Conservation (phyloP, 2,797 vertebrate species). For the Enteromius radiatus region DNA sequence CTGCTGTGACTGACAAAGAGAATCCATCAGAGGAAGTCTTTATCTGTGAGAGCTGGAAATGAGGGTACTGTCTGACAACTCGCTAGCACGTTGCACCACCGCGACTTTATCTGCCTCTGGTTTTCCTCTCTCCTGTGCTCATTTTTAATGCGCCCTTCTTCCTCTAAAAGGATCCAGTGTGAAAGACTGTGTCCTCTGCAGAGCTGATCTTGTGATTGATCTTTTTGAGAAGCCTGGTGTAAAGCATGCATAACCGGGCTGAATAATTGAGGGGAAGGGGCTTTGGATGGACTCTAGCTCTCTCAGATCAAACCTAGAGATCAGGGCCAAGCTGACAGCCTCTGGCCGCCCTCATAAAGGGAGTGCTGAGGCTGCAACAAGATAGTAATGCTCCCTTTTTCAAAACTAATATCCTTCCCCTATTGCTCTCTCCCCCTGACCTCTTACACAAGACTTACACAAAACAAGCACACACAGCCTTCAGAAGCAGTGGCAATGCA, state of each 20-base stretch:
- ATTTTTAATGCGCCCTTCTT: background rate
- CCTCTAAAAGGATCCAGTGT: background rate
- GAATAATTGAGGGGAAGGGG: constrained; percentile 43
- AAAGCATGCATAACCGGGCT: constrained; percentile 34
- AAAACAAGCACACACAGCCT: constrained; percentile 19
- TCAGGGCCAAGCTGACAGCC: constrained; percentile 65
- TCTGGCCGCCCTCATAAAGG: constrained; percentile 65
- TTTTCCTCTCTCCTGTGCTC: constrained; percentile 38
- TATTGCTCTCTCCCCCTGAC: constrained; percentile 35
- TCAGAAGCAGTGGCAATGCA: background rate
- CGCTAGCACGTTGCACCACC: background rate
- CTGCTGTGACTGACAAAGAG: constrained; percentile 54
- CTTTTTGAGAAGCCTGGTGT: constrained; percentile 10
- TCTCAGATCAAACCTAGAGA: constrained; percentile 67
- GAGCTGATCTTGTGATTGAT: constrained; percentile 6
- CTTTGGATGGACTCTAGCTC: constrained; percentile 53
- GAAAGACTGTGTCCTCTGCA: background rate
- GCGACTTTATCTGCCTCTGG: constrained; percentile 8
- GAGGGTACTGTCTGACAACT: constrained; percentile 49
- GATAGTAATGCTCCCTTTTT: constrained; percentile 68
- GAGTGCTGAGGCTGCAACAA: constrained; percentile 71
- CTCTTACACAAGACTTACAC: constrained; percentile 38
- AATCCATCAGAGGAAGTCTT: constrained; percentile 56
- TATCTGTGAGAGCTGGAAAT: constrained; percentile 48
- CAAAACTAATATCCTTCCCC: constrained; percentile 54